A percentile compares a stretch with the other conserved stretches of the same genome.
phyloP scores from a whole-genome alignment of 2,888 invertebrate species.

The Caenorhabditis wallacei region DNA sequence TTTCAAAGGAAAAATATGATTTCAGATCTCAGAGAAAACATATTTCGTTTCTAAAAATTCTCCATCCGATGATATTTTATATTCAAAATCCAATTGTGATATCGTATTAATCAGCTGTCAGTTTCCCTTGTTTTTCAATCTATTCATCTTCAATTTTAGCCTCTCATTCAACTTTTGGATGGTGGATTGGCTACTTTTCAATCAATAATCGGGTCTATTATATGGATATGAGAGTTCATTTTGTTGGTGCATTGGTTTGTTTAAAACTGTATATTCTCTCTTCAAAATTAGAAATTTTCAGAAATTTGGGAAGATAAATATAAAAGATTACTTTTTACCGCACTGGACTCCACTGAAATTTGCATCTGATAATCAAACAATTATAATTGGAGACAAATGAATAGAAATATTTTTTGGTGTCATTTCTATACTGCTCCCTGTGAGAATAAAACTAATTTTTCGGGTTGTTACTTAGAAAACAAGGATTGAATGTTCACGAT shows the following conservation, averaged over 20 bases:
- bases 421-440: no score
- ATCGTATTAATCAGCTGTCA: neutral
- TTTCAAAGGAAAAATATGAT: neutral
- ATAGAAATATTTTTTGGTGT: neutral
- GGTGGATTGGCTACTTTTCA: conserved; percentile 7
- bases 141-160: neutral
- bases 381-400: neutral
- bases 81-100: conserved; percentile 4
- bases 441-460: no score
- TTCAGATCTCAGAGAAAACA: neutral
- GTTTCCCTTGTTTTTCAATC: neutral
- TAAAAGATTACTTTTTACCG: neutral
- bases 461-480: no score
- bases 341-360: neutral
- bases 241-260: conserved; percentile 4
- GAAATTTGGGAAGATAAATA: neutral
- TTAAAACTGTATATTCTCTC: neutral
- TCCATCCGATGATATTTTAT: conserved; percentile 3
- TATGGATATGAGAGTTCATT: conserved; percentile 12
- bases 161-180: conserved; percentile 11
- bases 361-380: neutral
- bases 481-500: conserved; percentile 10
- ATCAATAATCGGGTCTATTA: neutral
- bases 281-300: neutral
- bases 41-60: conserved; percentile 4